Conservation (phyloP, 2,797 vertebrate species). For the Acridotheres tristis region DNA sequence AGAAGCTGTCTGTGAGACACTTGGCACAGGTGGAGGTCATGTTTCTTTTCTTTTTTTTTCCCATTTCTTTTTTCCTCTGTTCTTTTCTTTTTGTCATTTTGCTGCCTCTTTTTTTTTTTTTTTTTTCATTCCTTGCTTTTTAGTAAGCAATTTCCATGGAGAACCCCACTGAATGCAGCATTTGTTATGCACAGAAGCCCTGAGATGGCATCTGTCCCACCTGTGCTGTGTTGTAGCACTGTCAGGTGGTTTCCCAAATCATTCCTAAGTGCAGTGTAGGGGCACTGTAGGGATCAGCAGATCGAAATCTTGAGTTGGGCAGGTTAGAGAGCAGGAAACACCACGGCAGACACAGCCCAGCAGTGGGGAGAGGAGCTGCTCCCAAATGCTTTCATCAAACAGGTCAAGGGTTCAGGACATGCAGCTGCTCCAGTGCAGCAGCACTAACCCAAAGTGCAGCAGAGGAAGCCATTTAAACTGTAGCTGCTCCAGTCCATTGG, state of each 20-base stretch:
- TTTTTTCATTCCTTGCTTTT: not conserved
- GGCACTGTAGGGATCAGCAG: not conserved
- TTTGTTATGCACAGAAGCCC: not conserved
- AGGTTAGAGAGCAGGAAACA: not conserved
- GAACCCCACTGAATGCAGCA: not conserved
- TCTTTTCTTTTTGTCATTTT: not conserved
- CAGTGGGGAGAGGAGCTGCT: not conserved
- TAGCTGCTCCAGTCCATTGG: not conserved
- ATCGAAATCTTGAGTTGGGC: not conserved
- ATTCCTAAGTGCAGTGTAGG: not conserved
- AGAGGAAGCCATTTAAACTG: not conserved
- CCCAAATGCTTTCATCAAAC: rapidly evolving
- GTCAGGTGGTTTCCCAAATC: rapidly evolving
- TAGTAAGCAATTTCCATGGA: not conserved
- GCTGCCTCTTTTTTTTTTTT: not conserved
- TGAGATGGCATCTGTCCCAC: not conserved
- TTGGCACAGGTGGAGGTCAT: not conserved
- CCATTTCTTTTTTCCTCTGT: not conserved
- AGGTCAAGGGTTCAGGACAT: not conserved
- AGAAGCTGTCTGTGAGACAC: not conserved
- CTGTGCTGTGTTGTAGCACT: not conserved
- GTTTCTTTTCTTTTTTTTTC: not conserved
- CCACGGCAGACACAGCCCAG: not conserved
- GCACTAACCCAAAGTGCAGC: not conserved
- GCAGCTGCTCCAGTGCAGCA: not conserved